These are phyloP conservation scores for Eucera pruinosa DNA, from an alignment of 2,888 invertebrate species.

Conservation along the genomic window DNA sequence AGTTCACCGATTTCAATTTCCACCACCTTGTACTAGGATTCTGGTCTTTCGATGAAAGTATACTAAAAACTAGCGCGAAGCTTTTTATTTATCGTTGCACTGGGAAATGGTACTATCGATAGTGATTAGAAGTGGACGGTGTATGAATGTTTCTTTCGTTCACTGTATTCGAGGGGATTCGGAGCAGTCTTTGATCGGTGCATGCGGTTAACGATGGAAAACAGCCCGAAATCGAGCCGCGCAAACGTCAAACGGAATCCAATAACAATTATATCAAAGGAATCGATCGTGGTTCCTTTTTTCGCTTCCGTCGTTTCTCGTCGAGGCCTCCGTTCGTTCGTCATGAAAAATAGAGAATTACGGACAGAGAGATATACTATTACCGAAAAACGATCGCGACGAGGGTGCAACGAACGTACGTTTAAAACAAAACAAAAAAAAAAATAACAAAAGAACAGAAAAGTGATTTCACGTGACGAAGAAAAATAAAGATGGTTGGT, in stretches of 20 bases:
- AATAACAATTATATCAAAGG: constrained; percentile 35
- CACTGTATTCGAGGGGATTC: no score
- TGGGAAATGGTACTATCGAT: no score
- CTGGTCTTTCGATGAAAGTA: no score
- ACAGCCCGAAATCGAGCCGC: constrained; percentile 39
- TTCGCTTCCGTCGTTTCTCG: constrained; percentile 59
- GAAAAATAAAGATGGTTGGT: constrained; percentile 17
- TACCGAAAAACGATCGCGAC: constrained; percentile 19
- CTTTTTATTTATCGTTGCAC: no score
- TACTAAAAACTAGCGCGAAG: no score
- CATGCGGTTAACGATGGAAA: constrained; percentile 61
- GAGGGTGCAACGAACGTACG: constrained; percentile 59
- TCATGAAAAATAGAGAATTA: constrained; percentile 20
- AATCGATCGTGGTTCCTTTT: constrained; percentile 47
- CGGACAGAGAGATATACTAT: background rate
- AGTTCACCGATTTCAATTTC: no score
- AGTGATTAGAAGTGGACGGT: no score
- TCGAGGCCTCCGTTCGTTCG: constrained; percentile 58
- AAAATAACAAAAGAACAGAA: background rate
- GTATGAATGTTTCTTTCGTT: no score
- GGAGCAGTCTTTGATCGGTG: constrained; percentile 29
- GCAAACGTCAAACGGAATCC: constrained; percentile 36
- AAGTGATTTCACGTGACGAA: no score
- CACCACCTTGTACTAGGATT: no score
- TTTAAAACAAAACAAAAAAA: background rate